Conservation (phyloP, 2,797 vertebrate genomes). For the Aphelocoma californica region DNA sequence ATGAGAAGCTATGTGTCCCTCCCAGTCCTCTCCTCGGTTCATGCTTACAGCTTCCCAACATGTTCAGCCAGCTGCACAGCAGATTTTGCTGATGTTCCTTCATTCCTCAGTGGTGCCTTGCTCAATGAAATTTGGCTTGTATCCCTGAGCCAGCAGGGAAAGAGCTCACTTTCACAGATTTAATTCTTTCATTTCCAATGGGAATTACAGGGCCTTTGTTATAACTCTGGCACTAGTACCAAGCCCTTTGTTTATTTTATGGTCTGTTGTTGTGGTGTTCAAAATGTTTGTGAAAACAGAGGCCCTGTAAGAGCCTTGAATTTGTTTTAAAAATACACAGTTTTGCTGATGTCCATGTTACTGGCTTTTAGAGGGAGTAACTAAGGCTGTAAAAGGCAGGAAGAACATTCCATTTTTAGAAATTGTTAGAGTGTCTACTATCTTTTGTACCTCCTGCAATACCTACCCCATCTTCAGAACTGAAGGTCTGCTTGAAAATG, state of each 20-base stretch:
- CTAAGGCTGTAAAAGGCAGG: not conserved
- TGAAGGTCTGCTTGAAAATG: not conserved
- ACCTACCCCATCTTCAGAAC: not conserved
- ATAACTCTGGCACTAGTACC: not conserved
- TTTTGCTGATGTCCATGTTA: not conserved
- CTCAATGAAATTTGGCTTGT: slow-evolving; percentile 36
- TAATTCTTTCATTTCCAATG: slow-evolving; percentile 20
- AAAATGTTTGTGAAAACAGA: slow-evolving; percentile 31
- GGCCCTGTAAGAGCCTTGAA: not conserved
- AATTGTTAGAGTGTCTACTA: not conserved
- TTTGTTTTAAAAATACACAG: not conserved
- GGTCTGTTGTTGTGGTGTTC: slow-evolving; percentile 37
- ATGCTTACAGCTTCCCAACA: not conserved
- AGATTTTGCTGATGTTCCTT: slow-evolving; percentile 35
- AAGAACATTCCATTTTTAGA: not conserved
- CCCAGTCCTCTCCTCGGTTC: not conserved
- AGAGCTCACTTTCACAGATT: slow-evolving; percentile 41
- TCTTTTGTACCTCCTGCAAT: not conserved
- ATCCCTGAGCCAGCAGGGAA: not conserved
- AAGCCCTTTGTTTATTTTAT: slow-evolving; percentile 46
- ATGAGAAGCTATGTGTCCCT: not conserved
- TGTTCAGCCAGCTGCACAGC: slow-evolving; percentile 30
- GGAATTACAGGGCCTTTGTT: slow-evolving; percentile 31
- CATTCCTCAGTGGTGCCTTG: slow-evolving; percentile 23
- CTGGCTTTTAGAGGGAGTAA: not conserved